phyloP scores from a whole-genome alignment of 2,888 invertebrate genomes.

The Stenoptilia bipunctidactyla region DNA sequence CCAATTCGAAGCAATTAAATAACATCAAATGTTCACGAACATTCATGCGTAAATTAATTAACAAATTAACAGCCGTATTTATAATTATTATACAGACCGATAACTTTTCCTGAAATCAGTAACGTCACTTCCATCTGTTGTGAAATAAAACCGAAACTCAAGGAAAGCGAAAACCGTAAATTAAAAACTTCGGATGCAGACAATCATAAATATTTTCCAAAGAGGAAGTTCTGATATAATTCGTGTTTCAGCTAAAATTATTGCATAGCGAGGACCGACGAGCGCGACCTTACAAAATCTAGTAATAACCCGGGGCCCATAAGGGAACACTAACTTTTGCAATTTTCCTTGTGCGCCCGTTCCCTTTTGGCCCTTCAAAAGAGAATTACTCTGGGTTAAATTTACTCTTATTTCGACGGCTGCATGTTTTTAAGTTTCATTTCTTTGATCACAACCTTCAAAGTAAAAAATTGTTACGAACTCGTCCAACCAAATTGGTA shows the following conservation, averaged over 20 bases:
- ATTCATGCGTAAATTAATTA: too few species aligned
- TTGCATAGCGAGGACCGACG: constrained; percentile 22
- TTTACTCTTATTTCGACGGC: constrained; percentile 57
- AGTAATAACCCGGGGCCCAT: constrained; percentile 47
- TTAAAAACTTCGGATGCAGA: constrained; percentile 18
- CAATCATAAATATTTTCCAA: constrained; percentile 19
- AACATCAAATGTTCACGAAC: too few species aligned
- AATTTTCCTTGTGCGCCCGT: constrained; percentile 54
- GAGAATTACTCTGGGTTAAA: constrained; percentile 66
- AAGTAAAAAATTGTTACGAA: constrained; percentile 63
- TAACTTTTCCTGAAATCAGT: not conserved
- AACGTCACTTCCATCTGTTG: not conserved
- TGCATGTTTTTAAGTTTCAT: constrained; percentile 63
- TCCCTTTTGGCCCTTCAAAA: constrained; percentile 57
- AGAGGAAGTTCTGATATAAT: constrained; percentile 28
- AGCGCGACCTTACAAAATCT: constrained; percentile 34
- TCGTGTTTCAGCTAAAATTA: constrained; percentile 28
- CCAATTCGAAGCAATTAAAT: too few species aligned
- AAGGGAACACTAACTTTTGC: constrained; percentile 63
- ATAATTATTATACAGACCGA: too few species aligned
- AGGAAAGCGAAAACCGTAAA: not conserved
- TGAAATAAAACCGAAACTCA: not conserved
- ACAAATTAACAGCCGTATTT: too few species aligned
- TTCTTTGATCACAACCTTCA: constrained; percentile 64
- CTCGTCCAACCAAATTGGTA: constrained; percentile 52